These are phyloP conservation scores for Gorsachius magnificus DNA, from an alignment of 2,797 vertebrate species.

Conservation along the genomic window DNA sequence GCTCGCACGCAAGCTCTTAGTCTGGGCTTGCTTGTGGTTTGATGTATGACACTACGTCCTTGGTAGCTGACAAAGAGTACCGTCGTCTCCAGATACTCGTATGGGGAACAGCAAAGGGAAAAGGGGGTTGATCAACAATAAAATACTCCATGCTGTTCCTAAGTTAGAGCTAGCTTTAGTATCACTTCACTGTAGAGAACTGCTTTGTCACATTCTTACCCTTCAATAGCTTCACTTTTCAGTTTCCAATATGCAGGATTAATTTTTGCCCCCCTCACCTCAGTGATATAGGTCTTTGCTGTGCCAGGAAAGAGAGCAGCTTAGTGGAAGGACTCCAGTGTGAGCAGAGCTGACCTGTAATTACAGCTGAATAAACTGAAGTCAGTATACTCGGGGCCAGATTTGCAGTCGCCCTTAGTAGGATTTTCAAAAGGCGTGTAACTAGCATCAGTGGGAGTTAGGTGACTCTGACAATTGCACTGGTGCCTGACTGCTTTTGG, in stretches of 20 bases:
- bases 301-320: background rate
- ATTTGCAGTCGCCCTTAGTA: background rate
- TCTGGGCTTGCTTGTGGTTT: background rate
- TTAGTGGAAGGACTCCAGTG: background rate
- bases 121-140: background rate
- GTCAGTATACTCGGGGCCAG: background rate
- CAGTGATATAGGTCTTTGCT: background rate
- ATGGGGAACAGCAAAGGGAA: background rate
- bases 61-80: background rate
- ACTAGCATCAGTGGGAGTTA: conserved; percentile 15
- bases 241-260: background rate
- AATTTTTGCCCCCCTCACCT: background rate
- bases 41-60: background rate
- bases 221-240: conserved; percentile 2
- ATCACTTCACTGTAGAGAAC: background rate
- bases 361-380: conserved; percentile 25
- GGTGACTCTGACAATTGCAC: conserved; percentile 40
- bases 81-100: background rate
- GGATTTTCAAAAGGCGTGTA: conserved; percentile 20
- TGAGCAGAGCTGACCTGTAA: background rate
- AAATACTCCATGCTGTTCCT: background rate
- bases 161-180: background rate
- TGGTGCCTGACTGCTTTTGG: conserved; percentile 28
- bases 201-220: background rate
- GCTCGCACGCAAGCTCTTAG: background rate